Evolutionary conservation across 2,797 vertebrate genomes (phyloP).

Genomic region (Myotis planiceps): DNA sequence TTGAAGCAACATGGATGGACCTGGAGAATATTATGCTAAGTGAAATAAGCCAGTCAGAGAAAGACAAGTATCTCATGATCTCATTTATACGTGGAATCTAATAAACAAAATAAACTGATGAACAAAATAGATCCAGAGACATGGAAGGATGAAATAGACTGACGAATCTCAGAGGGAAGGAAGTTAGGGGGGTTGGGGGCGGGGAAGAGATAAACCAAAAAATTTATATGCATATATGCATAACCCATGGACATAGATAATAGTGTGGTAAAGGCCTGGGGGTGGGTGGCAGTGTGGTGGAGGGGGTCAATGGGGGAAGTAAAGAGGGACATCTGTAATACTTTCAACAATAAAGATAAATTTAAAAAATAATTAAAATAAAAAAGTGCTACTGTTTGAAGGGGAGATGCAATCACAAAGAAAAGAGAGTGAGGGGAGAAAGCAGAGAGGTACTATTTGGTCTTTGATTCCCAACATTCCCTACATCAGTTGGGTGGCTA

Average conservation of each 20-base stretch:
- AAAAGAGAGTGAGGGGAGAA: neutral
- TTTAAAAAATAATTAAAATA: neutral
- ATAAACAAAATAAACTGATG: neutral
- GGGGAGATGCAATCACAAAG: neutral
- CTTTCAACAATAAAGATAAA: neutral
- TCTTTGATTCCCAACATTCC: no score
- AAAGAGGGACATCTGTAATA: neutral
- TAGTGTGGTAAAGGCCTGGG: no score
- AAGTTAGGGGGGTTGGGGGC: accelerated
- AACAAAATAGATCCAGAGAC: neutral
- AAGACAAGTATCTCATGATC: neutral
- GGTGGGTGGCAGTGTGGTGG: no score
- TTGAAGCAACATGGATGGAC: neutral
- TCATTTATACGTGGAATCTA: neutral
- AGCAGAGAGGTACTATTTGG: neutral
- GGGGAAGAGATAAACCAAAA: no score
- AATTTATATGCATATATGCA: no score
- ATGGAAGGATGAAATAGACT: neutral
- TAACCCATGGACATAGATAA: no score
- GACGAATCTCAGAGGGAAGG: no score
- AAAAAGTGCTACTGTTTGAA: neutral
- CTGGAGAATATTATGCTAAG: neutral
- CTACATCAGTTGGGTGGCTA: no score
- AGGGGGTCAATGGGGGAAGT: neutral
- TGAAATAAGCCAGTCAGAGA: neutral